These are phyloP conservation scores for Chrysina gloriosa DNA, from an alignment of 2,888 invertebrate species.

Conservation along the genomic window DNA sequence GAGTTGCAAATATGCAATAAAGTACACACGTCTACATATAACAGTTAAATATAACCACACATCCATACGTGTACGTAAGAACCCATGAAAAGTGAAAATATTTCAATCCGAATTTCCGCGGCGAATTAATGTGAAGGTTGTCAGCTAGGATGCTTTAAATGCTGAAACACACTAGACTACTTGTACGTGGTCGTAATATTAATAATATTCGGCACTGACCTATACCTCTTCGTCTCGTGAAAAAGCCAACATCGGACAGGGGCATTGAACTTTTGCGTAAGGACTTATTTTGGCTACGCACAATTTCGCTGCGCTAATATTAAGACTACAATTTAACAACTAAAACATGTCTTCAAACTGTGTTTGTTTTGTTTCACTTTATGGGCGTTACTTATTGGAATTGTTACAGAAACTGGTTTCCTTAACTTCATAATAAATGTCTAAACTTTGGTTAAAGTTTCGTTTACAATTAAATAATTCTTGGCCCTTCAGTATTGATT, in stretches of 20 bases:
- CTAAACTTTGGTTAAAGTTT: too few species aligned
- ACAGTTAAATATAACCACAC: too few species aligned
- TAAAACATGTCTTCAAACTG: not conserved
- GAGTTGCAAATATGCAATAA: too few species aligned
- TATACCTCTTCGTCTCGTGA: conserved; percentile 37
- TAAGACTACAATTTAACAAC: not conserved
- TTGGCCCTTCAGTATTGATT: too few species aligned
- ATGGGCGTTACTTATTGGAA: too few species aligned
- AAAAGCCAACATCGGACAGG: conserved; percentile 18
- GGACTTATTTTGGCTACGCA: conserved; percentile 37
- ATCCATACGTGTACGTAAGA: too few species aligned
- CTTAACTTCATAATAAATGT: too few species aligned
- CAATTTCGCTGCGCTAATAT: conserved; percentile 19
- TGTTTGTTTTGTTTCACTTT: not conserved
- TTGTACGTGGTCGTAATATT: conserved; percentile 48
- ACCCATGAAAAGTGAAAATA: conserved; percentile 25
- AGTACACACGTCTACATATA: too few species aligned
- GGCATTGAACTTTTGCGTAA: conserved; percentile 32
- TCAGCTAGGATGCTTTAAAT: conserved; percentile 29
- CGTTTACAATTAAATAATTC: too few species aligned
- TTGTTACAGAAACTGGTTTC: too few species aligned
- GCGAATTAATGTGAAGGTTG: conserved; percentile 22
- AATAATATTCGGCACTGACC: conserved; percentile 49
- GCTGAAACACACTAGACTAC: conserved; percentile 33
- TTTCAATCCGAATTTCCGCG: conserved; percentile 6